Base-by-base conservation (phyloP, 2,113 vertebrate species). In the Hemichromis elongatus region DNA sequence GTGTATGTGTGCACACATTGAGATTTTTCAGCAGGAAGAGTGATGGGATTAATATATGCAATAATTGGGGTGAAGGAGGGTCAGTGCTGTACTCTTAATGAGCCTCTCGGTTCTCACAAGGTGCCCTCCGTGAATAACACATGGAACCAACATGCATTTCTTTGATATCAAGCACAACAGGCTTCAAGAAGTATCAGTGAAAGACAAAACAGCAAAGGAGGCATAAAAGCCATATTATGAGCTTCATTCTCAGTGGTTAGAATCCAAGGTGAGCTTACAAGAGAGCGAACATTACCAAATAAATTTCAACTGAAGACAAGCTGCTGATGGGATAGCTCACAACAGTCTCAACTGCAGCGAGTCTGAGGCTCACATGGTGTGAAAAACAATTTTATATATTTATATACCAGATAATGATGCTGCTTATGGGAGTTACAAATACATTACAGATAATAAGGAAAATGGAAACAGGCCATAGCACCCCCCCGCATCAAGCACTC, bases 31-130 rank as follows among this genome's bases (percentile, higher is more conserved):
- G 63, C 61, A 50, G 70, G 82, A 83, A 61, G 40, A 68, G 18
- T 78, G 90, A 88, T 90, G 80, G 73, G 59, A 86, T 81, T 86
- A 89, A 90, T 88, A 78, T 86, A 70, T 57, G 61, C 30, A 81
- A 70, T 93, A 92, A 94, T 86, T 92, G 90, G 81, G 91, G 89
- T 89, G 78, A 88, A 21, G 11, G 10, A 9, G 57, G 92, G 88
- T 90, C 90, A 89, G 5, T 9, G 35, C 13, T 80, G 66, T 75
- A 55, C n/a, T 86, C 70, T 84, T 90, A 94, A 93, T 86, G 63
- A 90, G 82, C 81, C 42, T 82, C 57, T 45, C 10, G 19, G 86
- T 90, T 88, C 40, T 40, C 40, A 87, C 83, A 87, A 83, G 84
- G 88, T 91, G 86, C 26, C 80, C 85, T 28, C 77, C 19, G 21